Conservation (phyloP, 2,113 vertebrate species). For the Chunga burmeisteri region DNA sequence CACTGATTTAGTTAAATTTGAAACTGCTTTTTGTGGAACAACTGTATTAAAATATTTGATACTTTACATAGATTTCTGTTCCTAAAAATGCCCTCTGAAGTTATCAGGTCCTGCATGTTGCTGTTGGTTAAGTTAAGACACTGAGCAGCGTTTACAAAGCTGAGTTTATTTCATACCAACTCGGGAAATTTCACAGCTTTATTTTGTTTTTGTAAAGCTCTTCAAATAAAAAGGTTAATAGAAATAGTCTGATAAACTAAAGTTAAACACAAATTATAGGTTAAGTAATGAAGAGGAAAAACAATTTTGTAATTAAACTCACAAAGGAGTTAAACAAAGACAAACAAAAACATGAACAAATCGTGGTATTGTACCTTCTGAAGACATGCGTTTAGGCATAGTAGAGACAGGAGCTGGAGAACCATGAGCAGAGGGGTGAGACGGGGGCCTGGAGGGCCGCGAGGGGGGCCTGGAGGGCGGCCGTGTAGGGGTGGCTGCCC, state of each 20-base stretch:
- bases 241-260: conserved; percentile 73
- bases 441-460: conserved; percentile 97
- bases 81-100: background rate
- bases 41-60: background rate
- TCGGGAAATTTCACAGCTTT: conserved; percentile 56
- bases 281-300: conserved; percentile 78
- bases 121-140: conserved; percentile 47
- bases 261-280: conserved; percentile 77
- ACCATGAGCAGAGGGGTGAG: conserved; percentile 98
- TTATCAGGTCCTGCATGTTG: background rate
- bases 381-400: conserved; percentile 99
- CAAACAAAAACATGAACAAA: conserved; percentile 80
- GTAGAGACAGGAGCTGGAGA: conserved; percentile 93
- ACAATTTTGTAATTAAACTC: conserved; percentile 74
- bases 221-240: conserved; percentile 74
- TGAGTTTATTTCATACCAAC: conserved; percentile 50
- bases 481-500: conserved; percentile 97
- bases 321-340: conserved; percentile 79
- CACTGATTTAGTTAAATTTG: background rate
- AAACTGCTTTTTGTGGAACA: background rate
- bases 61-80: background rate
- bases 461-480: conserved; percentile 99
- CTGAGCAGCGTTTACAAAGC: conserved; percentile 48
- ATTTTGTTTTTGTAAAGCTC: conserved; percentile 65
- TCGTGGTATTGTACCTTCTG: conserved; percentile 95